phyloP scores from a whole-genome alignment of 2,888 invertebrate genomes.

The Seira sanloemensis region DNA sequence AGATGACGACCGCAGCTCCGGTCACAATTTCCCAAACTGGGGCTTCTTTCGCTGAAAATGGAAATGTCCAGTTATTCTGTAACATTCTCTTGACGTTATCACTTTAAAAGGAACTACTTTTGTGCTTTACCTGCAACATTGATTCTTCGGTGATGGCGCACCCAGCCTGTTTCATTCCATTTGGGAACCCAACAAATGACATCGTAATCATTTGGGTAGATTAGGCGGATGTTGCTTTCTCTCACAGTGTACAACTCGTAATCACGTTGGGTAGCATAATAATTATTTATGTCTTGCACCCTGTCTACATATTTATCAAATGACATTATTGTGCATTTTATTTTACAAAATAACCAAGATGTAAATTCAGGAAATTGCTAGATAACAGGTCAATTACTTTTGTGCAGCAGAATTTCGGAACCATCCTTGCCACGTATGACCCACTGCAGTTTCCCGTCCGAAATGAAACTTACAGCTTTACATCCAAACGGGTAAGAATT shows the following conservation, averaged over 20 bases:
- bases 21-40: conserved; percentile 55
- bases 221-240: conserved; percentile 64
- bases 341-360: neutral
- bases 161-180: conserved; percentile 59
- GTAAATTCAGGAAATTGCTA: neutral
- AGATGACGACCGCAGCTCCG: conserved; percentile 40
- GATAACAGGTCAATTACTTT: conserved; percentile 42
- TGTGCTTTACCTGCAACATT: conserved; percentile 54
- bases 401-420: conserved; percentile 64
- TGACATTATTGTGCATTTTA: neutral
- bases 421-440: conserved; percentile 67
- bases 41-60: conserved; percentile 51
- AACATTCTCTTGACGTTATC: too few relatives aligned
- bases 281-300: conserved; percentile 40
- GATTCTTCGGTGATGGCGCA: conserved; percentile 54
- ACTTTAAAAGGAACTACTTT: neutral
- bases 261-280: conserved; percentile 36
- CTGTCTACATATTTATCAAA: conserved; percentile 40
- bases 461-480: conserved; percentile 54
- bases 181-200: conserved; percentile 56
- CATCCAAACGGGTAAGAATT: conserved; percentile 65
- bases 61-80: too few relatives aligned
- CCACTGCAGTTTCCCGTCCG: conserved; percentile 65
- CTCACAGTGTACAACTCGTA: conserved; percentile 56
- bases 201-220: conserved; percentile 68